These are phyloP conservation scores for Chalcosyrphus nemorum DNA, from an alignment of 2,888 invertebrate genomes.

Conservation along the genomic window DNA sequence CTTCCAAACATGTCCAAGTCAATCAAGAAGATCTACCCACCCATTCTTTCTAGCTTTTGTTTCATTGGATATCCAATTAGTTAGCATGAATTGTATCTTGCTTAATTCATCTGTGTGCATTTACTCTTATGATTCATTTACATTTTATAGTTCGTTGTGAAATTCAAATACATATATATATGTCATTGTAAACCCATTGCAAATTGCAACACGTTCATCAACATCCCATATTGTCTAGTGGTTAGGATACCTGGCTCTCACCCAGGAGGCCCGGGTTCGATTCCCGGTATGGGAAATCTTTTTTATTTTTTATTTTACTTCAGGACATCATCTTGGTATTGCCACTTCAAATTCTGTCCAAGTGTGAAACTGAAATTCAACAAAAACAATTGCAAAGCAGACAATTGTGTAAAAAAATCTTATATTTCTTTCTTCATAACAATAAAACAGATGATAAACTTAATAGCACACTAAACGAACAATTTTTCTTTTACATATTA, in stretches of 20 bases:
- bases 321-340: not conserved
- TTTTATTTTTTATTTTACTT: not conserved
- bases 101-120: not conserved
- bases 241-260: conserved; percentile 73
- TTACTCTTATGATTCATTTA: not conserved
- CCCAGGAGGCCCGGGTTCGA: conserved; percentile 73
- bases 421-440: no score
- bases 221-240: conserved; percentile 71
- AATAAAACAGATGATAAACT: no score
- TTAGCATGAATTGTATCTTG: not conserved
- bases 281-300: conserved; percentile 69
- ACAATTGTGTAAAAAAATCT: no score
- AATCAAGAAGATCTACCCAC: no score
- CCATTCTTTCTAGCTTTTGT: no score
- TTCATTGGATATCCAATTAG: no score
- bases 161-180: not conserved
- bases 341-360: no score
- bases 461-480: not conserved
- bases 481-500: conserved; percentile 49
- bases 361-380: no score
- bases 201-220: not conserved
- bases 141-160: not conserved
- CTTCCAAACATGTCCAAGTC: no score
- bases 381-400: no score
- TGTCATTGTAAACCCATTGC: not conserved